A percentile compares a stretch with the other conserved stretches of the same genome.
Conservation (phyloP, 2,888 invertebrate genomes). For the Iselma pallidipennis region DNA sequence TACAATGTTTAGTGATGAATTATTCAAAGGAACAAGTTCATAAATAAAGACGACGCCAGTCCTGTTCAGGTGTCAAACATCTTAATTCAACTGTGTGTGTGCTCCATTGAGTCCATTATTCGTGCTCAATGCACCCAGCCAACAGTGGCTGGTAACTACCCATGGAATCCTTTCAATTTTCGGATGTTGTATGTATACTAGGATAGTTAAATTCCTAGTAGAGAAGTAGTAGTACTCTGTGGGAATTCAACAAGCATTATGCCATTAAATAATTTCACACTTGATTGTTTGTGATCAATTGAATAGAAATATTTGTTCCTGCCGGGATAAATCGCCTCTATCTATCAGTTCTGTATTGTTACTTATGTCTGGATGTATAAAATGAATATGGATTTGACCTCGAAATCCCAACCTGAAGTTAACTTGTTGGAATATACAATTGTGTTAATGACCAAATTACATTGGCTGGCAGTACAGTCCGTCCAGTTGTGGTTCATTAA, state of each 20-base stretch:
- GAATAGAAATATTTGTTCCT: too few species aligned
- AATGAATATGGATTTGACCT: conserved; percentile 21
- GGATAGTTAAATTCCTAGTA: conserved; percentile 6
- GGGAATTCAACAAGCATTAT: background rate
- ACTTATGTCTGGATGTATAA: background rate
- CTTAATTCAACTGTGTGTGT: conserved; percentile 19
- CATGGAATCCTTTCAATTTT: conserved; percentile 14
- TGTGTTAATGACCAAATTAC: conserved; percentile 24
- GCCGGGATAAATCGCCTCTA: too few species aligned
- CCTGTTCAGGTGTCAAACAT: conserved; percentile 25
- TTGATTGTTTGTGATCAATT: background rate
- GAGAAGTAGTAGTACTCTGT: conserved; percentile 10
- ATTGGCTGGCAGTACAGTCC: conserved; percentile 6
- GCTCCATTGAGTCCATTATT: conserved; percentile 26
- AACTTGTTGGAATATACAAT: conserved; percentile 19
- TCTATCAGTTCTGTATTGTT: too few species aligned
- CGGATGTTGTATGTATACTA: background rate
- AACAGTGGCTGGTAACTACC: conserved; percentile 9
- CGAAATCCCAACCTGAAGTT: conserved; percentile 13
- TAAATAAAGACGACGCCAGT: background rate
- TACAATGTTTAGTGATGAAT: background rate
- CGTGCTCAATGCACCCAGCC: conserved; percentile 14
- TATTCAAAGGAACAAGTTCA: background rate
- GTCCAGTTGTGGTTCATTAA: background rate
- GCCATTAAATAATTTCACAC: background rate